Percentiles rank a stretch among this genome's conserved stretches.
Conservation (phyloP, 2,797 vertebrate species). For the Lindbergichthys nudifrons region DNA sequence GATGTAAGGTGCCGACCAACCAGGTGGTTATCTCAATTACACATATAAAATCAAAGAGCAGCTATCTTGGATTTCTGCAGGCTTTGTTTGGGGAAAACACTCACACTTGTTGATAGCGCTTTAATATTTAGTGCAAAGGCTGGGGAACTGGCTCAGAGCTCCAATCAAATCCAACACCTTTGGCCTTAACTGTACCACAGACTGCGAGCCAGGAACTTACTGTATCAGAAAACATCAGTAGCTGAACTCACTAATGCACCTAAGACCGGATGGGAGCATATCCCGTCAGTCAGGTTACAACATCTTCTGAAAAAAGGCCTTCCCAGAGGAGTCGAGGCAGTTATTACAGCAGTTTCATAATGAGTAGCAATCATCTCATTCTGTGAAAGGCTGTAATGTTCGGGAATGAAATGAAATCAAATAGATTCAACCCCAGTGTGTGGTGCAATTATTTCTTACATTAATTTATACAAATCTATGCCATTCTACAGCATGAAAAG, state of each 20-base stretch:
- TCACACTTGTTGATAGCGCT: background rate
- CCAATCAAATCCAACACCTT: background rate
- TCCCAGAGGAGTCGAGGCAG: background rate
- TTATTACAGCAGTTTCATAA: background rate
- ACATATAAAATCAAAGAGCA: background rate
- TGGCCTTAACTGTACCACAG: background rate
- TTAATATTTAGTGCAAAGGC: background rate
- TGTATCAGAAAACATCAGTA: background rate
- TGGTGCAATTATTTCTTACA: background rate
- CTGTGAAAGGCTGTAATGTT: background rate
- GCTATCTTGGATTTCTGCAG: background rate
- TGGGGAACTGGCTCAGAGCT: background rate
- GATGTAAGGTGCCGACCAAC: background rate
- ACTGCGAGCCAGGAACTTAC: background rate
- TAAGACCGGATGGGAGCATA: conserved; percentile 3
- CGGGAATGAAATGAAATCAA: background rate
- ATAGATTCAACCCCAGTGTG: background rate
- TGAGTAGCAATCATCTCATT: background rate
- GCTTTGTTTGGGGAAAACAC: background rate
- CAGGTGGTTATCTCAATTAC: background rate
- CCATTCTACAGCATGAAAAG: background rate
- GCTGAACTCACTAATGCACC: conserved; percentile 13
- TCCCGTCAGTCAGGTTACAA: background rate
- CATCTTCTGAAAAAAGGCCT: conserved; percentile 11
- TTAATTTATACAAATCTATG: background rate